These are phyloP conservation scores for Drosophila mauritiana DNA, from an alignment of 1,140 invertebrate species.

Conservation along the genomic window DNA sequence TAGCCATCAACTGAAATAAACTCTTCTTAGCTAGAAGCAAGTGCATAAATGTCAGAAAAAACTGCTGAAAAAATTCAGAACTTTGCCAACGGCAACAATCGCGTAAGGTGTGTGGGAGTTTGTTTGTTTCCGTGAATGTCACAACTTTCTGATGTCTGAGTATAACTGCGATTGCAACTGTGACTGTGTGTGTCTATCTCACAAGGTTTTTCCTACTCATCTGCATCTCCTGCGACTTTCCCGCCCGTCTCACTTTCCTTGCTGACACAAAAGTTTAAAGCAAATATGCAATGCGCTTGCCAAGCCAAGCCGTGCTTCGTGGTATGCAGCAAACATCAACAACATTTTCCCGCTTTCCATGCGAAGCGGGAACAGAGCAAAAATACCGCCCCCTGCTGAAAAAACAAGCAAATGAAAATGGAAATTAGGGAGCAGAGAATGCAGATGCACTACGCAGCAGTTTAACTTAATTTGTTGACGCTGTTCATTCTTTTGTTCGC, in stretches of 20 bases:
- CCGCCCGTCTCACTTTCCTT: conserved; percentile 23
- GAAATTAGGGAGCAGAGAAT: conserved; percentile 49
- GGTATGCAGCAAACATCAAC: conserved; percentile 75
- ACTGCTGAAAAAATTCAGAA: conserved; percentile 30
- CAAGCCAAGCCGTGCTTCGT: conserved; percentile 58
- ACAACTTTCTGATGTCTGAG: conserved; percentile 72
- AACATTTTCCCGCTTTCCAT: conserved; percentile 47
- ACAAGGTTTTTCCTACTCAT: conserved; percentile 23
- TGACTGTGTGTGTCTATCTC: conserved; percentile 32
- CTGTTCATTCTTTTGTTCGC: background rate
- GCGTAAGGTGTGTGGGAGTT: conserved; percentile 38
- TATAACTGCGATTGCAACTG: conserved; percentile 18
- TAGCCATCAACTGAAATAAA: conserved; percentile 66
- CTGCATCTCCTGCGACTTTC: conserved; percentile 13
- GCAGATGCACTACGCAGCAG: conserved; percentile 35
- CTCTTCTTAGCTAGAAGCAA: conserved; percentile 39
- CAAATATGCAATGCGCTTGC: conserved; percentile 72
- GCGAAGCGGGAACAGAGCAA: conserved; percentile 11
- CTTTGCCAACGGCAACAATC: conserved; percentile 46
- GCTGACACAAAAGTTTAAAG: conserved; percentile 76
- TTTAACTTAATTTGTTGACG: conserved; percentile 21
- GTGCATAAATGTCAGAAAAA: conserved; percentile 58
- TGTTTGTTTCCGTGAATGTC: conserved; percentile 61
- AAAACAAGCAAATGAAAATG: conserved; percentile 43
- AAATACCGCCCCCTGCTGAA: conserved; percentile 9